Evolutionary conservation across 1,140 invertebrate genomes (phyloP).

Genomic region (Antheraea mylitta): DNA sequence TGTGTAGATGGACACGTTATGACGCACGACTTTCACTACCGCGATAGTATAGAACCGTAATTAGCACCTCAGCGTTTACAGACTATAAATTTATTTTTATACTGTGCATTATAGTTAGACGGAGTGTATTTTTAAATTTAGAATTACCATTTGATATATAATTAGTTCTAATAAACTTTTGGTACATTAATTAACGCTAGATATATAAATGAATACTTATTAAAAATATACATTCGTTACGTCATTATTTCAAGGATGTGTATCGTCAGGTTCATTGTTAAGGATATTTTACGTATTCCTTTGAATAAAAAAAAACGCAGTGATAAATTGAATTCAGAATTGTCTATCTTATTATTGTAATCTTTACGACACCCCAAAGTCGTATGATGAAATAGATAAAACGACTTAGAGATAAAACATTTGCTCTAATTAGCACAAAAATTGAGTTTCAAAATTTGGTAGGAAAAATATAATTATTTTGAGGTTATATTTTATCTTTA

Average conservation of each 20-base stretch:
- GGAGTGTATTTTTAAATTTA: background rate
- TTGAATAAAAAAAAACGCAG: too few relatives aligned
- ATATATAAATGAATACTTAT: background rate
- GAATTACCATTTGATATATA: background rate
- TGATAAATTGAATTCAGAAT: too few relatives aligned
- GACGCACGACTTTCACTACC: background rate
- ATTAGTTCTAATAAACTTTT: background rate
- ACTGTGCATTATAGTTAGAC: background rate
- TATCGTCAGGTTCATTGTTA: too few relatives aligned
- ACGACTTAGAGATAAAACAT: too few relatives aligned
- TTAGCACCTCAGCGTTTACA: background rate
- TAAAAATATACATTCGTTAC: background rate
- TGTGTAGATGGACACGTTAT: background rate
- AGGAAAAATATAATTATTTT: background rate
- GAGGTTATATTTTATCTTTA: conserved; percentile 2
- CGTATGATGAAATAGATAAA: too few relatives aligned
- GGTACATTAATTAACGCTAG: background rate
- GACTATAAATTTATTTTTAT: background rate
- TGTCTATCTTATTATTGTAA: too few relatives aligned
- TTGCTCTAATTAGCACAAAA: background rate
- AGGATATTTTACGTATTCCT: too few relatives aligned
- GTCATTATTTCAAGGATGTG: background rate
- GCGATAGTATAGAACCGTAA: background rate
- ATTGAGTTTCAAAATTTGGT: background rate
- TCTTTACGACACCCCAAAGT: too few relatives aligned